These are phyloP conservation scores for Meghimatium bilineatum DNA, from an alignment of 2,888 invertebrate genomes.

Conservation along the genomic window DNA sequence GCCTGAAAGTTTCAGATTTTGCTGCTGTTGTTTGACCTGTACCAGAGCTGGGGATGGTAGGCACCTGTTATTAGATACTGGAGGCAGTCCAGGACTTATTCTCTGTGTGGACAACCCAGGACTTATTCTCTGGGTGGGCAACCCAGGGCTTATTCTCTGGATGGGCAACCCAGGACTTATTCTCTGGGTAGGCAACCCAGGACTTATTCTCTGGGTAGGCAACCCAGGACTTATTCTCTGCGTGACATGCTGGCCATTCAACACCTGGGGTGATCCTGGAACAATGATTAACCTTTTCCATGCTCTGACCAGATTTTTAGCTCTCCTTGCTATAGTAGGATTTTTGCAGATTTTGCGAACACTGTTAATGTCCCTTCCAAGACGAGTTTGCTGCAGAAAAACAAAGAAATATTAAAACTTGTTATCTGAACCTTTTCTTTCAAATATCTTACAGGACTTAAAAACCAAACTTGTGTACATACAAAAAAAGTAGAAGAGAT, in stretches of 20 bases:
- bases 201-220: conserved; percentile 31
- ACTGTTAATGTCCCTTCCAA: conserved; percentile 95
- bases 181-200: conserved; percentile 35
- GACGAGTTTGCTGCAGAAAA: conserved; percentile 88
- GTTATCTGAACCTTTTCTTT: too few species aligned
- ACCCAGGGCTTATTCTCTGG: conserved; percentile 33
- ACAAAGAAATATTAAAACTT: not conserved
- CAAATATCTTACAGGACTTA: too few species aligned
- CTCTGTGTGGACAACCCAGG: conserved; percentile 31
- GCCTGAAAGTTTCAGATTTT: not conserved
- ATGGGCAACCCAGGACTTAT: too few species aligned
- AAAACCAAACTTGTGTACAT: too few species aligned
- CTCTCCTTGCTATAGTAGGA: conserved; percentile 89
- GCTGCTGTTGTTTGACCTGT: conserved; percentile 25
- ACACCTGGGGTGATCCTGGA: conserved; percentile 39
- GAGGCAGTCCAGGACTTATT: conserved; percentile 35
- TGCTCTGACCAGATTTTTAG: conserved; percentile 92
- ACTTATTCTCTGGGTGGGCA: conserved; percentile 35
- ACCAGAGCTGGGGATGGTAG: conserved; percentile 46
- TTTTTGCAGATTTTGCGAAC: conserved; percentile 90
- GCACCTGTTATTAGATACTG: conserved; percentile 33
- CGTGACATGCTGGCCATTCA: conserved; percentile 35
- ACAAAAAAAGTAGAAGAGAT: too few species aligned
- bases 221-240: conserved; percentile 39
- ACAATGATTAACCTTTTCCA: conserved; percentile 89